Base-by-base conservation (phyloP, 2,113 vertebrate genomes). In the Oreochromis aureus region DNA sequence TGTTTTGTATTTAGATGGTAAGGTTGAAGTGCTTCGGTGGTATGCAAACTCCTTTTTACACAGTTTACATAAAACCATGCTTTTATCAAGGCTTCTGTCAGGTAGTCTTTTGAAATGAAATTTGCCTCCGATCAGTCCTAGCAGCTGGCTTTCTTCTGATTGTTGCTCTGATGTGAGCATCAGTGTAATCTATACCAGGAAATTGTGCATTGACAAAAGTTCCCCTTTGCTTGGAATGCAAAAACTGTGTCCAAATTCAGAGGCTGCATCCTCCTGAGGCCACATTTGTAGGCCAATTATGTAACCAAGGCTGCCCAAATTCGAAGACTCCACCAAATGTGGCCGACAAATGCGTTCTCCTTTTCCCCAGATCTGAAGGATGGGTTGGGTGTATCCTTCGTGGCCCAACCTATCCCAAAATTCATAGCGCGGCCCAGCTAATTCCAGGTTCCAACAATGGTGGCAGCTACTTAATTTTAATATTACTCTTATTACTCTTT, bases 1-100 rank as follows among this genome's bases (percentile, higher is more conserved):
- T 56, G 22, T 56, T 13, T 55, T 55, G 54, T 55, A 0, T 56
- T 56, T 56, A 56, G 22, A 56, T 56, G 54, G 54, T 2, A 55
- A 55, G 0, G 54, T 56, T 56, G 54, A 13, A 56, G 54, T 56
- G 54, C 54, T 56, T 56, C 1, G 3, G 54, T 56, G 22, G 22
- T 56, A 56, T 13, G 54, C 54, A 3, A 56, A 56, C n/a, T 24
- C 0, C 0, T 56, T 56, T 56, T 56, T 13, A 56, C 0, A 56
- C 54, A 56, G 54, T 56, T 56, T 56, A 6, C 3, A 56, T 11
- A 56, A 56, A 56, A 24, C 54, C 22, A 56, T 11, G 3, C 54
- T 56, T 56, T 13, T 56, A 24, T 24, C 54, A 56, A 56, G 54
- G 54, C 54, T 56, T 56, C 22, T 56, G 54, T 56, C 54, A 56